Percentiles rank a stretch among this genome's conserved stretches.
Conservation (phyloP, 2,888 invertebrate genomes). For the Mythimna pallens region DNA sequence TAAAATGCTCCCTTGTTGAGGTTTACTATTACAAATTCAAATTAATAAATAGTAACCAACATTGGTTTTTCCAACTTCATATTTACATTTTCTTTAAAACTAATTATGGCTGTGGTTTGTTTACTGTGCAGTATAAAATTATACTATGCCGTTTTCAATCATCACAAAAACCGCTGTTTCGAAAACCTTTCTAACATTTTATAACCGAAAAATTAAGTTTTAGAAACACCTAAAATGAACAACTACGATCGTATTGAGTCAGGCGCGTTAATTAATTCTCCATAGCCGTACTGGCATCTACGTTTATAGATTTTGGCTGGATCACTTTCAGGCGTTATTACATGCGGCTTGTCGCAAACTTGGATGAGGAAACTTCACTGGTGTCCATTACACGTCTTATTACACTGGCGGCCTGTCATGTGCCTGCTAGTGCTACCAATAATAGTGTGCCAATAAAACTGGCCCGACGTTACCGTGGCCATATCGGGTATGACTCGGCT, state of each 20-base stretch:
- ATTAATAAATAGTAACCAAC: constrained; percentile 9
- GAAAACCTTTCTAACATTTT: not conserved
- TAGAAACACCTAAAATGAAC: constrained; percentile 10
- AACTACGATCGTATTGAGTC: not conserved
- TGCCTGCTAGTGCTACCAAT: constrained; percentile 49
- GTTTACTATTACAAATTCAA: constrained; percentile 33
- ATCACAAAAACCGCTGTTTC: not conserved
- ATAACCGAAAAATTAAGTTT: not conserved
- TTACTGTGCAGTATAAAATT: not conserved
- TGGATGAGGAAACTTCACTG: constrained; percentile 85
- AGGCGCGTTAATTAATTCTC: constrained; percentile 61
- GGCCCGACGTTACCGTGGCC: constrained; percentile 14
- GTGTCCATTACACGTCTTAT: constrained; percentile 78
- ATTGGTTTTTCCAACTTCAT: constrained; percentile 18
- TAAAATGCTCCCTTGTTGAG: constrained; percentile 15
- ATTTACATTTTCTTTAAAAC: constrained; percentile 30
- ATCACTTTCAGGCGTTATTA: constrained; percentile 78
- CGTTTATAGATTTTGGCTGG: constrained; percentile 64
- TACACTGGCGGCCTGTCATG: constrained; percentile 60
- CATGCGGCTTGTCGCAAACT: constrained; percentile 78
- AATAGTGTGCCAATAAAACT: constrained; percentile 55
- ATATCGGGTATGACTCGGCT: constrained; percentile 16
- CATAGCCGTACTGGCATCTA: constrained; percentile 42
- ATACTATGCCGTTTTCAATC: constrained; percentile 8
- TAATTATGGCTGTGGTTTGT: constrained; percentile 16